Evolutionary conservation across 2,888 invertebrate species (phyloP).

Genomic region (Cabera pusaria): DNA sequence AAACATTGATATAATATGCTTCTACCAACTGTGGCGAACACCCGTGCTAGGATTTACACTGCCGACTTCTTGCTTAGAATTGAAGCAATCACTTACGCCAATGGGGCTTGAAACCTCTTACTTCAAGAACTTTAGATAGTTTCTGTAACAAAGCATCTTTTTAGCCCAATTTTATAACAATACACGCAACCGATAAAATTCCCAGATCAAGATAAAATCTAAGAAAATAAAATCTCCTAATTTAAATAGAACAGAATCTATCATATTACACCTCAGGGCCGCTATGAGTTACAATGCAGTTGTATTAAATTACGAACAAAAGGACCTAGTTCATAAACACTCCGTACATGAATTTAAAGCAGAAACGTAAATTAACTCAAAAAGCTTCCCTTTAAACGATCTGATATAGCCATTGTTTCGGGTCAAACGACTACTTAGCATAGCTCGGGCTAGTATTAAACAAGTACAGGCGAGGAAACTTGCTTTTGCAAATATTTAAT

Average conservation of each 20-base stretch:
- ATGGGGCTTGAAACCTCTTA: no score
- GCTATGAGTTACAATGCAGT: conserved; percentile 14
- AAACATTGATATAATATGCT: no score
- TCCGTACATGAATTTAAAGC: conserved; percentile 40
- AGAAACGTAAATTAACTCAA: conserved; percentile 50
- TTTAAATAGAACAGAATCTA: conserved; percentile 13
- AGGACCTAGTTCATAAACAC: conserved; percentile 34
- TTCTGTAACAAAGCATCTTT: no score
- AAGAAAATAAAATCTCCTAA: conserved; percentile 6
- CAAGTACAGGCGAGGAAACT: conserved; percentile 23
- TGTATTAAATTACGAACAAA: conserved; percentile 24
- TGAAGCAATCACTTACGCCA: no score
- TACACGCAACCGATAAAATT: no score
- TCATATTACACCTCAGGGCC: conserved; percentile 7
- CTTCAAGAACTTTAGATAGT: no score
- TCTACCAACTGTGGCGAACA: no score
- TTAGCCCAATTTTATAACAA: no score
- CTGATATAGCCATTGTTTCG: conserved; percentile 52
- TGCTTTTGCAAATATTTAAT: no score
- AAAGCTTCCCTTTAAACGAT: conserved; percentile 49
- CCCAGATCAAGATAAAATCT: no score
- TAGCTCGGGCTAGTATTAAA: conserved; percentile 32
- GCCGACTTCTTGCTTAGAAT: no score
- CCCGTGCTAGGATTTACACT: no score
- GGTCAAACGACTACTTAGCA: conserved; percentile 47